Base-by-base conservation (phyloP, 2,888 invertebrate genomes). In the Athalia circularis region DNA sequence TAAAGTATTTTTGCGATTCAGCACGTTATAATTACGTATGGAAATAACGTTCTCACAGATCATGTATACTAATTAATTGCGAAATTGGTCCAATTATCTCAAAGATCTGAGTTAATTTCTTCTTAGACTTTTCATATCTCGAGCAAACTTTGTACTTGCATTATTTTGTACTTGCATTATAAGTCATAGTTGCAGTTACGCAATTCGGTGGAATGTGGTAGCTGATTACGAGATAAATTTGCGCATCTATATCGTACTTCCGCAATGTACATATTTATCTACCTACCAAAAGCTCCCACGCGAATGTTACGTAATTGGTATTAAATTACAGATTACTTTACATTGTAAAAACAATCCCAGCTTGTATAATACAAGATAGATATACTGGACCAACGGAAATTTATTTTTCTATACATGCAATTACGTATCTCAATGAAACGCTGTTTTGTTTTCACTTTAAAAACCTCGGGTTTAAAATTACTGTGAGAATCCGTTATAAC, bases 281-380 rank as follows among this genome's bases (percentile, higher is more conserved):
- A 29, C 29, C 2, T 29, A 29, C 29, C 29, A 29, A 29, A 29
- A 29, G 65, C 47, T 65, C 65, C 65, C 65, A 65, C 65, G 48
- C 48, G 13, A 48, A 65, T 48, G 48, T 65, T 65, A 65, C 48
- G 13, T 65, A 65, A 65, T 65, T 65, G 47, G 65, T 65, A 65
- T 65, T 65, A 65, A 65, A 65, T 48, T 65, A 13, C 13, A 47
- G 48, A 65, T 65, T 65, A 7, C 48, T 65, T 47, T 15, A 48
- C 0, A 1, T 65, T 48, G 47, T 64, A 43, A n/a, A 9, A 9
- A 45, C 4, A 64, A 48, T 3, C 11, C 65, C 3, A 1, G 65
- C 64, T 11, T 5, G 11, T 9, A 5, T 11, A 29, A 29, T 29
- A 29, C 29, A 29, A 29, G 29, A 29, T 29, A 29, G 29, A 29